Base-by-base conservation (phyloP, 2,888 invertebrate genomes). In the Embidobia sp. region DNA sequence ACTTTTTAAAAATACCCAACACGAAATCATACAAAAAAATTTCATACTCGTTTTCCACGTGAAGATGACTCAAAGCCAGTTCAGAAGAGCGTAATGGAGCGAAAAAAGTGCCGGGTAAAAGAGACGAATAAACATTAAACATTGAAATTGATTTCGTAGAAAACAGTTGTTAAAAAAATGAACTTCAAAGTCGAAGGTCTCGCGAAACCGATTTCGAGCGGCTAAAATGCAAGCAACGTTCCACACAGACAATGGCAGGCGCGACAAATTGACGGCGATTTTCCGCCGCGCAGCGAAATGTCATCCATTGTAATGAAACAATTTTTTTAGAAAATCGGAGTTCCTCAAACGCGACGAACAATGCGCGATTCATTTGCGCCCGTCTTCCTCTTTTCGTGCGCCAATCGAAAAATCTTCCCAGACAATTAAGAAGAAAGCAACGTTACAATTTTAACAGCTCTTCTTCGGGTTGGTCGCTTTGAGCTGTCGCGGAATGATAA, bases 331-430 rank as follows among this genome's bases (percentile, higher is more conserved):
- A 55, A 55, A 42, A 29, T 61, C 16, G 6, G 10, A 46, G 26
- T 11, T 5, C 7, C 16, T 37, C 18, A 27, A 26, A 15, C n/a
- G n/a, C 31, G 27, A n/a, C 18, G 26, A 44, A 57, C 57, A 57
- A 57, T 57, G 16, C 35, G n/a, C 29, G 2, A 61, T 48, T 26
- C 33, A 48, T 33, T 37, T 10, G 37, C 26, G 2, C 15, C 31
- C 10, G 3, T 31, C 35, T 10, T 16, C 37, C 13, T 31, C 13
- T n/a, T 57, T 44, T 51, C 33, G 19, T 48, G 10, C 35, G 3
- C 18, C 11, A 31, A 42, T 59, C 42, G 16, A 51, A 59, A 59
- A 48, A 57, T 59, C 22, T 69, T 69, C 69, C 31, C 61, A 53
- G 29, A 7, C 16, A 27, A 53, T 53, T 44, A 70, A 61, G 29